Evolutionary conservation across 2,113 vertebrate species (phyloP).

Genomic region (Chloebia gouldiae): DNA sequence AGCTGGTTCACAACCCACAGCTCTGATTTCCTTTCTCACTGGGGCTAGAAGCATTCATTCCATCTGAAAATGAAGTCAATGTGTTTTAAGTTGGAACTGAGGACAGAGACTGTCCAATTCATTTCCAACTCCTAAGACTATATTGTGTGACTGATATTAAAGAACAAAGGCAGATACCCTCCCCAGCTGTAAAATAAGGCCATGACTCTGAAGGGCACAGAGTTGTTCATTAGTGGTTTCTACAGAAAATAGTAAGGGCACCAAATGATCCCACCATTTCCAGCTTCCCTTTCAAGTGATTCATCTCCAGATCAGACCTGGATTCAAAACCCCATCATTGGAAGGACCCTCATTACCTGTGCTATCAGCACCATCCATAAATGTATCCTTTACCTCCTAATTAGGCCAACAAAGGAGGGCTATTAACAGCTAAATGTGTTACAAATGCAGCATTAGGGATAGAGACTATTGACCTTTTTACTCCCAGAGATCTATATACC

Average conservation of each 20-base stretch:
- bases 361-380: constrained; percentile 47
- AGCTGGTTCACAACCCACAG: neutral
- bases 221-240: constrained; percentile 43
- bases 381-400: constrained; percentile 51
- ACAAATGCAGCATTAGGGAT: constrained; percentile 61
- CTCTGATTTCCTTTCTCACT: neutral
- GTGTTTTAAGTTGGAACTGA: constrained; percentile 4
- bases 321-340: constrained; percentile 25
- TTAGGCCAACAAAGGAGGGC: constrained; percentile 55
- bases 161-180: constrained; percentile 36
- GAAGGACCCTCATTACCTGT: constrained; percentile 48
- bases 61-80: constrained; percentile 17
- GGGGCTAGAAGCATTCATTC: neutral
- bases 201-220: neutral
- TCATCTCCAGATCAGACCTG: constrained; percentile 42
- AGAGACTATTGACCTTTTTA: constrained; percentile 61
- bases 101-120: neutral
- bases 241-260: constrained; percentile 24
- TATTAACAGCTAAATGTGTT: constrained; percentile 60
- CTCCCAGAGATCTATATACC: constrained; percentile 22
- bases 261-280: constrained; percentile 24
- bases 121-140: neutral
- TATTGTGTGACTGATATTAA: neutral
- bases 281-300: constrained; percentile 48
- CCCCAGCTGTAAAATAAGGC: constrained; percentile 53